Evolutionary conservation across 2,797 vertebrate species (phyloP).

Genomic region (Oceanodroma leucorhoa): DNA sequence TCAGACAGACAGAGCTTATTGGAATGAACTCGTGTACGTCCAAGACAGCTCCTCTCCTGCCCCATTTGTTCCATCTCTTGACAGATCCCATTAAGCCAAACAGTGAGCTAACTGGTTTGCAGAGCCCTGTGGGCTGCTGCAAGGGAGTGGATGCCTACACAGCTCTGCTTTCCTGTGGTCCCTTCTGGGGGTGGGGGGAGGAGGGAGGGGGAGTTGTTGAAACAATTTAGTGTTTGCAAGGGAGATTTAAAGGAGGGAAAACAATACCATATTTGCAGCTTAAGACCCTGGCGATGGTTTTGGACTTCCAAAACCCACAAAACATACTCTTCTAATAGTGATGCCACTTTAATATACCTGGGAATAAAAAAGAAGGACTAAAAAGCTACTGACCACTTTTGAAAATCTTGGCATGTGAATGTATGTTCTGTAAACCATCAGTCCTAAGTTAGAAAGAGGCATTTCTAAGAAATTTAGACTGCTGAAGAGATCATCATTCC

Average conservation of each 20-base stretch:
- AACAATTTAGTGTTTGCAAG: neutral
- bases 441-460: neutral
- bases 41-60: neutral
- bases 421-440: neutral
- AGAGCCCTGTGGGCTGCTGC: neutral
- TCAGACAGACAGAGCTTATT: neutral
- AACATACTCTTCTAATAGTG: accelerated
- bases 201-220: accelerated
- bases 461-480: neutral
- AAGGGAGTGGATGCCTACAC: neutral
- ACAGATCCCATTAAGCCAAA: neutral
- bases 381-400: neutral
- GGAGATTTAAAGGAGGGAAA: neutral
- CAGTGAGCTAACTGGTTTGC: neutral
- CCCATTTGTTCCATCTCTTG: neutral
- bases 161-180: neutral
- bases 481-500: neutral
- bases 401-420: neutral
- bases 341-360: neutral
- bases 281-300: accelerated
- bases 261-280: neutral
- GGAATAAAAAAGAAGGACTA: neutral
- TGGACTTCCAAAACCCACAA: neutral
- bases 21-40: neutral
- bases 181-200: accelerated